Percentiles rank a stretch among this genome's conserved stretches.
phyloP scores from a whole-genome alignment of 2,888 invertebrate species.

The Ochropleura plecta region DNA sequence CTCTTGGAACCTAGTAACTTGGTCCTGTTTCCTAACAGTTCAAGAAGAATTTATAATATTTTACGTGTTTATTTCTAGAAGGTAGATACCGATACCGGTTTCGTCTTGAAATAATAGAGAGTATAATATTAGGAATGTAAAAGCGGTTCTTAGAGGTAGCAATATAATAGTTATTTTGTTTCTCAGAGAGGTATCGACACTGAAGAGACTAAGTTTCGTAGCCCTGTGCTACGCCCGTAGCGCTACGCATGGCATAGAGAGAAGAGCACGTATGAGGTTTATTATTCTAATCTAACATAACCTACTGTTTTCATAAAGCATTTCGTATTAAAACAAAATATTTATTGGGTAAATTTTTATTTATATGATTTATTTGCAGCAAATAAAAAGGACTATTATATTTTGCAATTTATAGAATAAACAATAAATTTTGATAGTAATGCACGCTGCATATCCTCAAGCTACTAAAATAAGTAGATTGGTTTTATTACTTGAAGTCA shows the following conservation, averaged over 20 bases:
- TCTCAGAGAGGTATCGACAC: too few relatives aligned
- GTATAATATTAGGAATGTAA: too few relatives aligned
- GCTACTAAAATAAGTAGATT: not conserved
- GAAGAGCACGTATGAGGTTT: not conserved
- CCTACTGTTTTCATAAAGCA: too few relatives aligned
- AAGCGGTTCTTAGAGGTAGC: not conserved
- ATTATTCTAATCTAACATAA: not conserved
- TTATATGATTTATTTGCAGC: not conserved
- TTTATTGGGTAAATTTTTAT: not conserved
- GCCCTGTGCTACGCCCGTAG: constrained; percentile 25
- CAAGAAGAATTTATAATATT: not conserved
- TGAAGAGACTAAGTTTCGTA: constrained; percentile 5
- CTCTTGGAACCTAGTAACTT: not conserved
- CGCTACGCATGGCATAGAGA: not conserved
- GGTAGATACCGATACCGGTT: too few relatives aligned
- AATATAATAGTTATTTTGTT: not conserved
- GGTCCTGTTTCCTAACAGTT: not conserved
- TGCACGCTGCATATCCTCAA: not conserved
- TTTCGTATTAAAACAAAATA: not conserved
- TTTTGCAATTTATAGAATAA: not conserved
- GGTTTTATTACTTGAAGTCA: constrained; percentile 16
- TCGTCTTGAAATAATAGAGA: not conserved
- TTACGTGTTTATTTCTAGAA: not conserved
- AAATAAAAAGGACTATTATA: not conserved
- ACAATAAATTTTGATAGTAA: not conserved